Evolutionary conservation across 2,797 vertebrate species (phyloP), one percentile per base, ranked within the genome.

Genomic region (Amblyraja radiata): DNA sequence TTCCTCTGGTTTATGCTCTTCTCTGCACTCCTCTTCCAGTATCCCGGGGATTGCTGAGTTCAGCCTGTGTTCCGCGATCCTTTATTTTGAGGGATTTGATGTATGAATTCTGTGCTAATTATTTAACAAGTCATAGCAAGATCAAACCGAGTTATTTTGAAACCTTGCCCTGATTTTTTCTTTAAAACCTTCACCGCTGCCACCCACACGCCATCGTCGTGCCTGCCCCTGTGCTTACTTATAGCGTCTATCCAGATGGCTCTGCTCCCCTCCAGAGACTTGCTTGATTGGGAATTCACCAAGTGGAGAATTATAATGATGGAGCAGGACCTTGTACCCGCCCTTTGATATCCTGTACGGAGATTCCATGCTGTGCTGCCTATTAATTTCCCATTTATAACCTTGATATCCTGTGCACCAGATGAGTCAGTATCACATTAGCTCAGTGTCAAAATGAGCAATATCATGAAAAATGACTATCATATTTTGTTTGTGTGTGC

Each of bases 221-320:
- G 63, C 6, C n/a, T 18, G 16, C n/a, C 8, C 32, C 83, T 63
- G 28, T 32, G 63, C 32, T 32, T 68, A 0, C n/a, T 8, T 16
- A 68, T 36, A 32, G 54, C 54, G 58, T 25, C 80, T 25, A 11
- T 7, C 11, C 84, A 88, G 84, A 88, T 88, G 28, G 84, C n/a
- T 63, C n/a, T 28, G 28, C 1, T 7, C 80, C 61, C 61, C 61
- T 63, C 6, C 7, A 63, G n/a, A 88, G 61, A 36, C 84, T 9
- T n/a, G 58, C 83, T 28, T 88, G n/a, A 21, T 68, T 88, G 84
- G n/a, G 84, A 88, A 36, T 68, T 88, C 84, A 88, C 58, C 13
- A 86, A 14, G 13, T 36, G 23, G 54, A 61, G 46, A 61, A 84
- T 84, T 28, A 84, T 84, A 63, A 84, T 73, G 77, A 36, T 78